Percentiles rank a stretch among this genome's conserved stretches.
Evolutionary conservation across 2,797 vertebrate species (phyloP).

Genomic region (Orestias chungarensis): DNA sequence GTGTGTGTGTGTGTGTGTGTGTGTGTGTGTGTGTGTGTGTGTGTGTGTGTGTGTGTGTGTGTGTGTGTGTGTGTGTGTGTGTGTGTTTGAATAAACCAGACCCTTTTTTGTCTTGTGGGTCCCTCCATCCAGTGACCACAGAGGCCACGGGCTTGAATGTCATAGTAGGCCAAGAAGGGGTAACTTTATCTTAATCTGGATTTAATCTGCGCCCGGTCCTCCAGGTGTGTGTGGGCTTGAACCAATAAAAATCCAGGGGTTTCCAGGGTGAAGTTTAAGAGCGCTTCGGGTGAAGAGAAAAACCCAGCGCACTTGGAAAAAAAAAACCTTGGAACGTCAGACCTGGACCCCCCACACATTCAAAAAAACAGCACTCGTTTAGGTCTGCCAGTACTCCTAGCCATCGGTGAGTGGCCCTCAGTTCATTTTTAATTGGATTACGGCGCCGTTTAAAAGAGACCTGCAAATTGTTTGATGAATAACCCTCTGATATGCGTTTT

Average conservation of each 20-base stretch:
- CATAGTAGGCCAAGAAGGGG: constrained; percentile 75
- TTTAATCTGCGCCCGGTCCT: constrained; percentile 73
- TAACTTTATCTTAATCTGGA: constrained; percentile 86
- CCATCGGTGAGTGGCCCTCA: constrained; percentile 60
- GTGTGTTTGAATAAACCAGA: constrained; percentile 62
- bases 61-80: no score
- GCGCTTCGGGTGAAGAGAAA: constrained; percentile 58
- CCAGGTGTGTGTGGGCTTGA: constrained; percentile 80
- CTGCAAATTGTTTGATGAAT: constrained; percentile 69
- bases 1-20: no score
- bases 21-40: constrained; percentile 56
- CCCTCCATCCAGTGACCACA: constrained; percentile 52
- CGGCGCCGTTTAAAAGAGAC: constrained; percentile 60
- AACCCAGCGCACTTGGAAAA: constrained; percentile 67
- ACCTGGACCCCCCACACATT: constrained; percentile 58
- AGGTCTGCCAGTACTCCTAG: constrained; percentile 48
- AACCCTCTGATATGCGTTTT: constrained; percentile 67
- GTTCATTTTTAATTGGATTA: constrained; percentile 77
- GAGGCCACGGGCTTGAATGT: constrained; percentile 77
- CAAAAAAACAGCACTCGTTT: constrained; percentile 32
- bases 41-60: constrained; percentile 55
- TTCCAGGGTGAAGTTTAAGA: constrained; percentile 60
- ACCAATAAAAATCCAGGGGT: constrained; percentile 60
- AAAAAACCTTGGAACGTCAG: constrained; percentile 61
- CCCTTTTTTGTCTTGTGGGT: constrained; percentile 71